phyloP scores from a whole-genome alignment of 2,797 vertebrate genomes.

The Diplodus puntazzo region DNA sequence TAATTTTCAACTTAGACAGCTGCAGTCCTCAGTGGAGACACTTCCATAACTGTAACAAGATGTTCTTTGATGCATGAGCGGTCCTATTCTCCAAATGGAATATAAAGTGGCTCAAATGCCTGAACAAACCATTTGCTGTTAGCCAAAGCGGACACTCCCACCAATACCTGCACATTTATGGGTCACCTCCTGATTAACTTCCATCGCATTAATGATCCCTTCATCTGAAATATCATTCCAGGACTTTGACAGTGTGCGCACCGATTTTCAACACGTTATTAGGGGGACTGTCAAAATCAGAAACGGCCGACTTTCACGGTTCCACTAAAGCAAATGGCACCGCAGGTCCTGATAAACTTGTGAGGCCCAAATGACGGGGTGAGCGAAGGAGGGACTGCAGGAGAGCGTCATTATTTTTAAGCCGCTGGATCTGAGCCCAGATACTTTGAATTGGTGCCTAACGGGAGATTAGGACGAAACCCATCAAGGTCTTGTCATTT shows the following conservation, averaged over 20 bases:
- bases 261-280: slow-evolving; percentile 72
- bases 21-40: slow-evolving; percentile 70
- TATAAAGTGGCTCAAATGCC: slow-evolving; percentile 79
- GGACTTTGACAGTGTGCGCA: slow-evolving; percentile 69
- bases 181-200: slow-evolving; percentile 77
- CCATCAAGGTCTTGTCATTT: slow-evolving; percentile 71
- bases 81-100: slow-evolving; percentile 82
- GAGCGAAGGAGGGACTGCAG: slow-evolving; percentile 55
- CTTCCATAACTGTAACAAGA: slow-evolving; percentile 74
- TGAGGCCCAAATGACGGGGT: slow-evolving; percentile 58
- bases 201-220: slow-evolving; percentile 74
- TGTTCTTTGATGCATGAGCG: slow-evolving; percentile 80
- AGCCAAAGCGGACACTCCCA: slow-evolving; percentile 65
- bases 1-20: slow-evolving; percentile 78
- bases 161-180: slow-evolving; percentile 70
- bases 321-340: slow-evolving; percentile 59
- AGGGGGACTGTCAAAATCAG: slow-evolving; percentile 53
- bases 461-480: slow-evolving; percentile 65
- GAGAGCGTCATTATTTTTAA: slow-evolving; percentile 70
- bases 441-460: slow-evolving; percentile 69
- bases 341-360: slow-evolving; percentile 44
- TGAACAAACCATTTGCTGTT: slow-evolving; percentile 75
- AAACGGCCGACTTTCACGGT: slow-evolving; percentile 56
- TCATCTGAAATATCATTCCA: slow-evolving; percentile 71
- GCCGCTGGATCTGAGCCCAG: slow-evolving; percentile 62